Evolutionary conservation across 2,113 vertebrate genomes (phyloP).

Genomic region (Baryphthengus martii): DNA sequence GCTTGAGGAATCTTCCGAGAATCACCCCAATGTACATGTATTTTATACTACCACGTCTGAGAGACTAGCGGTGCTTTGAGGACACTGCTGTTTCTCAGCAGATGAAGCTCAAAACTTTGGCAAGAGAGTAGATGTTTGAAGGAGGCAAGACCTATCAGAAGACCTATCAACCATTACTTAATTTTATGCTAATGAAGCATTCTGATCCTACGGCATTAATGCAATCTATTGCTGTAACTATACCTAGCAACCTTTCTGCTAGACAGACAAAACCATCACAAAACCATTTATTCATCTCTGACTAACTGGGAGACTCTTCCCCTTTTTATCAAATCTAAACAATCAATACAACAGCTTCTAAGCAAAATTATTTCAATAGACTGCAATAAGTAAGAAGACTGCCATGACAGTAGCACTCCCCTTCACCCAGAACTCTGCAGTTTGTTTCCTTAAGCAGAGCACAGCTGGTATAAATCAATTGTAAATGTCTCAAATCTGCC

Average conservation of each 20-base stretch:
- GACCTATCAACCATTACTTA: neutral
- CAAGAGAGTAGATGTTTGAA: neutral
- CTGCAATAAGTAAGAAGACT: neutral
- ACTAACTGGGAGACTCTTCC: neutral
- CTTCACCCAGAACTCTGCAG: neutral
- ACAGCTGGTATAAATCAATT: neutral
- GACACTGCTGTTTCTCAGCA: neutral
- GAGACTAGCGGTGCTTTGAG: neutral
- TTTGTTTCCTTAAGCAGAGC: neutral
- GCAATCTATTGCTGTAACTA: neutral
- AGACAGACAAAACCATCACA: neutral
- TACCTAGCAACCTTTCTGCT: neutral
- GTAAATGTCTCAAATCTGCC: neutral
- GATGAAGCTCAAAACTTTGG: neutral
- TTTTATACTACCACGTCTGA: neutral
- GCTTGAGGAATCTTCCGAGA: neutral
- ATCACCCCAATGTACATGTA: neutral
- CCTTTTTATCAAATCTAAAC: neutral
- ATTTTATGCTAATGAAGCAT: neutral
- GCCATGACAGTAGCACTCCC: neutral
- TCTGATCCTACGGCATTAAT: neutral
- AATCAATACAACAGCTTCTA: neutral
- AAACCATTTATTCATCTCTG: neutral
- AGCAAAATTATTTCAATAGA: neutral
- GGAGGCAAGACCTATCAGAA: neutral